Conservation (phyloP, 1,140 invertebrate species). For the Rhynchophorus ferrugineus region DNA sequence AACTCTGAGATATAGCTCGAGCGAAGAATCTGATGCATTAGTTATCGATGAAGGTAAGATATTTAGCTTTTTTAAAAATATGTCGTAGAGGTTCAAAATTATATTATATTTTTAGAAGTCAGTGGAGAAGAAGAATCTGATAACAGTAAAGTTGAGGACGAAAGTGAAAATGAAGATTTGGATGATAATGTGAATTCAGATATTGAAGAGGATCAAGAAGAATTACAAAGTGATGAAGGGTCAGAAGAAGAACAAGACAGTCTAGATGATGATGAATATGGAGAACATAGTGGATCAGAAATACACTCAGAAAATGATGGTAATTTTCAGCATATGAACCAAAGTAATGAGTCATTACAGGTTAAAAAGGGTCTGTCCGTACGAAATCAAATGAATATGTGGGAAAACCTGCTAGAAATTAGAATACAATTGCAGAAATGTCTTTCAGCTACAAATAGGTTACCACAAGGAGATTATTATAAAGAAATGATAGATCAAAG, state of each 20-base stretch:
- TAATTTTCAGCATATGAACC: conserved; percentile 49
- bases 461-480: conserved; percentile 59
- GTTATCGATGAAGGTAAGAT: conserved; percentile 22
- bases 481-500: conserved; percentile 42
- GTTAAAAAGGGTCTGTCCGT: conserved; percentile 65
- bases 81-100: too few relatives aligned
- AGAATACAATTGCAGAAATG: conserved; percentile 81
- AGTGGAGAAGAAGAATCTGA: neutral
- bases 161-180: conserved; percentile 2
- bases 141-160: neutral
- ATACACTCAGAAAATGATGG: conserved; percentile 14
- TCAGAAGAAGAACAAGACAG: conserved; percentile 23
- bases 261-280: conserved; percentile 18
- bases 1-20: conserved; percentile 33
- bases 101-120: too few relatives aligned
- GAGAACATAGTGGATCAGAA: conserved; percentile 12
- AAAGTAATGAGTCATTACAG: conserved; percentile 51
- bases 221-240: conserved; percentile 4
- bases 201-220: conserved; percentile 27
- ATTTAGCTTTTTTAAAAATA: neutral
- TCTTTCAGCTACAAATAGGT: conserved; percentile 62
- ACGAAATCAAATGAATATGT: conserved; percentile 66
- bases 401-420: conserved; percentile 75
- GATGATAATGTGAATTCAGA: conserved; percentile 37
- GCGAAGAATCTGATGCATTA: conserved; percentile 33